phyloP scores from a whole-genome alignment of 2,113 vertebrate species.

The Tragulus kanchil region DNA sequence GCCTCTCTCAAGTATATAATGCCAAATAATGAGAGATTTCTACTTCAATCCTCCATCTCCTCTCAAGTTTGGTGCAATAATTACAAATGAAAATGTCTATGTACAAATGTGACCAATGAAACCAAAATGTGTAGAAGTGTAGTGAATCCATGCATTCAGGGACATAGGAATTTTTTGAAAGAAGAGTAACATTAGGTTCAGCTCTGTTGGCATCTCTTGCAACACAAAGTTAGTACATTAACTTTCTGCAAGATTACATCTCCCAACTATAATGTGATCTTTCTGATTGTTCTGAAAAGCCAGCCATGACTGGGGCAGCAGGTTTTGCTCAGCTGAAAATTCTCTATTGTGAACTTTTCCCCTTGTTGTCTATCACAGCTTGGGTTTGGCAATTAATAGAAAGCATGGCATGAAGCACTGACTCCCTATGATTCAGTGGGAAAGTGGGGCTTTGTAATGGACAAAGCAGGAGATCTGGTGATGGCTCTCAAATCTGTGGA shows the following conservation, averaged over 20 bases:
- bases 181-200: neutral
- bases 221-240: neutral
- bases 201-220: neutral
- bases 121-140: neutral
- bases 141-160: neutral
- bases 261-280: neutral
- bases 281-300: neutral
- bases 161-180: neutral
- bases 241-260: neutral
- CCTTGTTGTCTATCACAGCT: neutral
- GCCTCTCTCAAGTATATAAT: neutral
- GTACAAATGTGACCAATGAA: neutral
- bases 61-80: neutral
- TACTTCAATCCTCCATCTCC: neutral
- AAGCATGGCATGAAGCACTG: neutral
- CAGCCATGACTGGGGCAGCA: neutral
- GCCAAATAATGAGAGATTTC: neutral
- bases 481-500: slow-evolving; percentile 4
- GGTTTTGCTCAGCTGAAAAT: slow-evolving; percentile 32
- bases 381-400: neutral
- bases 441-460: neutral
- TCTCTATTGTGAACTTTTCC: neutral
- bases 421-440: neutral
- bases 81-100: neutral
- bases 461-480: neutral